Conservation (phyloP, 2,888 invertebrate genomes). For the Diaphora mendica region DNA sequence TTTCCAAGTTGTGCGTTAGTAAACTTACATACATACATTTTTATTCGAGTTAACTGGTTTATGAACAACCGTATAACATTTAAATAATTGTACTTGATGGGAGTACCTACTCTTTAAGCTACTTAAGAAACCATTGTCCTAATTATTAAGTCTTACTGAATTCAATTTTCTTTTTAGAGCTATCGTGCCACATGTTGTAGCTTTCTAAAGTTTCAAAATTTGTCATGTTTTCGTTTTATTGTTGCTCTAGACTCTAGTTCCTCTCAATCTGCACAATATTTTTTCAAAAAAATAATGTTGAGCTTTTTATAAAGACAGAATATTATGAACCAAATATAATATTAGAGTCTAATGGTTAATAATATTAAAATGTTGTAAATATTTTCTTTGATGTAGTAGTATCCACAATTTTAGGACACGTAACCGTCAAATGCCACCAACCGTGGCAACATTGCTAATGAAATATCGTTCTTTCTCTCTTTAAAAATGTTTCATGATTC, state of each 20-base stretch:
- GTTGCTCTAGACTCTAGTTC: neutral
- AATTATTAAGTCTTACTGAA: neutral
- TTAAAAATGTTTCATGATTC: constrained; percentile 27
- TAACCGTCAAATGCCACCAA: constrained; percentile 40
- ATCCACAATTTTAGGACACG: constrained; percentile 30
- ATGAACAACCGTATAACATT: too few relatives aligned
- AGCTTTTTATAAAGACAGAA: neutral
- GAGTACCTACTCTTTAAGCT: neutral
- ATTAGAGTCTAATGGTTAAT: constrained; percentile 10
- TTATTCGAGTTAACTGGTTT: too few relatives aligned
- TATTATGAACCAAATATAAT: neutral
- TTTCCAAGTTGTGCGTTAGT: too few relatives aligned
- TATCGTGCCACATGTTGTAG: too few relatives aligned
- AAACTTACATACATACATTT: too few relatives aligned
- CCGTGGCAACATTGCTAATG: constrained; percentile 49
- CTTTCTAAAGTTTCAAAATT: neutral
- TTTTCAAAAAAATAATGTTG: neutral
- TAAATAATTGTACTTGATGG: neutral
- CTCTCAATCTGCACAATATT: neutral
- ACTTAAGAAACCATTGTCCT: neutral
- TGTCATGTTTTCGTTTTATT: neutral
- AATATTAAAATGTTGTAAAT: constrained; percentile 15
- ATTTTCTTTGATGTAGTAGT: constrained; percentile 24
- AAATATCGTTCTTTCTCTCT: constrained; percentile 44
- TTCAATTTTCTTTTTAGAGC: neutral